Percentiles rank a stretch among this genome's conserved stretches.
These are phyloP conservation scores for Philereme vetulata DNA, from an alignment of 2,888 invertebrate genomes.

Conservation along the genomic window DNA sequence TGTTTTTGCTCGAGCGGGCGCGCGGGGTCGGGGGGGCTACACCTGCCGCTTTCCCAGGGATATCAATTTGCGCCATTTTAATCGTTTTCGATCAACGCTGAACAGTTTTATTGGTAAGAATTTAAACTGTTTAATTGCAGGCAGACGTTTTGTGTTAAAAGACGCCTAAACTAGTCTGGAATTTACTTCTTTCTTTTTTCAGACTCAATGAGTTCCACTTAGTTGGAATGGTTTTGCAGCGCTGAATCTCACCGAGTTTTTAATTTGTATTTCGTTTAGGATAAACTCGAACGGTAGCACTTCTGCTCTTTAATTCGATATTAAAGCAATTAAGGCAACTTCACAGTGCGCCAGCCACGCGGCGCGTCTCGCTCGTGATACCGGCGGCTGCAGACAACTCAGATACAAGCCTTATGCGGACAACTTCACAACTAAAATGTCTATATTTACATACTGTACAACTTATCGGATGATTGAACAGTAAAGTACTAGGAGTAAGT, in stretches of 20 bases:
- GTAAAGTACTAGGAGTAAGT: conserved; percentile 75
- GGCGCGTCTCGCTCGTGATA: conserved; percentile 11
- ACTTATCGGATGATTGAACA: conserved; percentile 66
- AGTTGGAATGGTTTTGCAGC: conserved; percentile 10
- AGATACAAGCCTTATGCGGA: conserved; percentile 39
- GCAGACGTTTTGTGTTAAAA: conserved; percentile 16
- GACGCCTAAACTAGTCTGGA: conserved; percentile 8
- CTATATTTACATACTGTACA: conserved; percentile 56
- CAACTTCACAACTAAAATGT: conserved; percentile 46
- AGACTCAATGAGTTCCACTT: conserved; percentile 1
- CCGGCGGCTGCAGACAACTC: conserved; percentile 24
- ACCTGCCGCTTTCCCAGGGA: conserved; percentile 69
- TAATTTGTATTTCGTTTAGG: conserved; percentile 20
- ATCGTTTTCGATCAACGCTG: conserved; percentile 61
- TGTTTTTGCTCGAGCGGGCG: conserved; percentile 42
- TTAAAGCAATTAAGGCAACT: conserved; percentile 26
- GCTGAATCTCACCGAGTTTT: conserved; percentile 6
- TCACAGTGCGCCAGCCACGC: conserved; percentile 16
- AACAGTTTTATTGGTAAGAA: conserved; percentile 49
- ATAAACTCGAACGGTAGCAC: conserved; percentile 9
- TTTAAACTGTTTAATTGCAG: conserved; percentile 49
- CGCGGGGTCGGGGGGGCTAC: conserved; percentile 40
- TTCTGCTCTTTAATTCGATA: conserved; percentile 25
- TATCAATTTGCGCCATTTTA: conserved; percentile 72
- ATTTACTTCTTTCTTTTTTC: conserved; percentile 8